These are phyloP conservation scores for Pterocles burchelli DNA, from an alignment of 2,113 vertebrate species.

Conservation along the genomic window DNA sequence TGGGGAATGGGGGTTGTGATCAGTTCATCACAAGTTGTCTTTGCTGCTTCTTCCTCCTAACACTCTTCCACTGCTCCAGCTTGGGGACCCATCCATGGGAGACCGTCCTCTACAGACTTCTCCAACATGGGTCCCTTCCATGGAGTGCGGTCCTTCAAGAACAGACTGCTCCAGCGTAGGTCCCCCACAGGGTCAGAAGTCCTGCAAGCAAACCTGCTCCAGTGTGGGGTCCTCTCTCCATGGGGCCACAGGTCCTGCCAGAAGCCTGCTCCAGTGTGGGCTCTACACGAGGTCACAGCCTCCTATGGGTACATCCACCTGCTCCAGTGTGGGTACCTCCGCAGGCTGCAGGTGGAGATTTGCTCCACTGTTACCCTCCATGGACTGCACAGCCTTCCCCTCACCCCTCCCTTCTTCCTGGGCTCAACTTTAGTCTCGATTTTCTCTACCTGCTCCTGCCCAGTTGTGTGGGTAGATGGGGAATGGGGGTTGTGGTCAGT, in stretches of 20 bases:
- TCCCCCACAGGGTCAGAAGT: no score
- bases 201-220: neutral
- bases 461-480: no score
- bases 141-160: no score
- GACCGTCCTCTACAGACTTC: no score
- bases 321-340: rapidly evolving
- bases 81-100: no score
- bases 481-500: no score
- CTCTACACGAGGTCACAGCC: neutral
- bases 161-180: no score
- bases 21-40: rapidly evolving
- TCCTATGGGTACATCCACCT: neutral
- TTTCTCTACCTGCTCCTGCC: no score
- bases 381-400: neutral
- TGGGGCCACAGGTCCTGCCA: neutral
- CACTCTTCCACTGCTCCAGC: neutral
- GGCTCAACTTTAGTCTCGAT: no score
- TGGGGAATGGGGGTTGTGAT: neutral
- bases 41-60: rapidly evolving
- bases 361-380: neutral
- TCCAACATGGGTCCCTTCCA: no score
- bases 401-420: no score
- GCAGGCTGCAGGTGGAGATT: neutral
- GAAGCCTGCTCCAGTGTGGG: neutral
- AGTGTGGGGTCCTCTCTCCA: rapidly evolving